These are phyloP conservation scores for Amorpha juglandis DNA, from an alignment of 2,888 invertebrate species.

Conservation along the genomic window DNA sequence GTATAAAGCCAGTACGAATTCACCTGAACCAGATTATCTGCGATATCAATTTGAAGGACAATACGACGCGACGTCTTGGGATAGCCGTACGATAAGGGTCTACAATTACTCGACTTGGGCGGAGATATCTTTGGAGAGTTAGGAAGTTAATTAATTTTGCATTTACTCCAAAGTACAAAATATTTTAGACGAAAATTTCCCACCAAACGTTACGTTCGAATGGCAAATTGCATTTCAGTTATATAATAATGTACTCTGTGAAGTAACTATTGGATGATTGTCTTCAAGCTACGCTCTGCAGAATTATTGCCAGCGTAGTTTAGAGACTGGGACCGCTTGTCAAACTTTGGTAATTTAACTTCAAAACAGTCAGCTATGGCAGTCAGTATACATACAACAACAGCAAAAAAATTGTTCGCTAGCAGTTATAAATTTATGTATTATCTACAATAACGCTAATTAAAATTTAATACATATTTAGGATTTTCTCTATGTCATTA, in stretches of 20 bases:
- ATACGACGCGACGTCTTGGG: slow-evolving; percentile 64
- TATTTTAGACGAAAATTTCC: not conserved
- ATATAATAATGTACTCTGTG: no score
- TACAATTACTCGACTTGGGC: slow-evolving; percentile 12
- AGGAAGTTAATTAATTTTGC: not conserved
- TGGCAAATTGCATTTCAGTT: slow-evolving; percentile 8
- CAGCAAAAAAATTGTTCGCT: slow-evolving; percentile 39
- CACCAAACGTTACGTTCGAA: not conserved
- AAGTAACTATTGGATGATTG: slow-evolving; percentile 52
- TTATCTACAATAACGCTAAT: no score
- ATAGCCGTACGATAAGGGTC: slow-evolving; percentile 38
- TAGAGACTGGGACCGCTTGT: slow-evolving; percentile 75
- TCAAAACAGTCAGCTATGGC: slow-evolving; percentile 76
- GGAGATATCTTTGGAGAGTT: not conserved
- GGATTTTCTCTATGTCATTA: no score
- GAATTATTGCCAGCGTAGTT: slow-evolving; percentile 79
- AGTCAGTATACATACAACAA: slow-evolving; percentile 59
- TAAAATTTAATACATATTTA: no score
- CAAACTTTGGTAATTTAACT: slow-evolving; percentile 84
- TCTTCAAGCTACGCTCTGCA: slow-evolving; percentile 67
- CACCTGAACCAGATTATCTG: slow-evolving; percentile 72
- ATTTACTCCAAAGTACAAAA: not conserved
- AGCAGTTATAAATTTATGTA: slow-evolving; percentile 11
- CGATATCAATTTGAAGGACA: slow-evolving; percentile 75
- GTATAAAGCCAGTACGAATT: slow-evolving; percentile 68